Conservation (phyloP, 2,797 vertebrate species). For the Hybognathus amarus region DNA sequence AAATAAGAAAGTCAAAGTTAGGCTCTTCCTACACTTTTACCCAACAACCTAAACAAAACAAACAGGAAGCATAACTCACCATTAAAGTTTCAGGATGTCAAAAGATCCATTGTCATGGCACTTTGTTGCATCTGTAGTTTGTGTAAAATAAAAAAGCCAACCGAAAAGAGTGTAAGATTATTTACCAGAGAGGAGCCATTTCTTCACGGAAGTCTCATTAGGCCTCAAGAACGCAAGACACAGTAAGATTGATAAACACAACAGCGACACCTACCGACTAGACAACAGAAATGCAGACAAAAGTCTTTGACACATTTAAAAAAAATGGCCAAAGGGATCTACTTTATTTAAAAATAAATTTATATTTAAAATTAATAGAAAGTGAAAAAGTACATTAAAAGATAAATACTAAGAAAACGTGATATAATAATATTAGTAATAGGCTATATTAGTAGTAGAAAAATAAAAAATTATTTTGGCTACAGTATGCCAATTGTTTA, state of each 20-base stretch:
- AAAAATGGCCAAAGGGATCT: not conserved
- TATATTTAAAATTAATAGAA: not conserved
- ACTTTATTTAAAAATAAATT: not conserved
- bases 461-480: too few species aligned
- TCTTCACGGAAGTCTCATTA: not conserved
- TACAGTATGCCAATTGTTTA: too few species aligned
- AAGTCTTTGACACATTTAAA: not conserved
- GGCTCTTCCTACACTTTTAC: not conserved
- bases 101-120: not conserved
- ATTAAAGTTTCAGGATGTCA: not conserved
- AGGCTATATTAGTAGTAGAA: too few species aligned
- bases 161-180: not conserved
- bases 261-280: slow-evolving; percentile 39
- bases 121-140: not conserved
- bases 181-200: not conserved
- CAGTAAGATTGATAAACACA: not conserved
- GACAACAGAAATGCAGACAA: not conserved
- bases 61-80: not conserved
- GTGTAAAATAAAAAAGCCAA: not conserved
- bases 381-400: not conserved
- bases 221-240: not conserved
- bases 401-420: not conserved
- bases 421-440: too few species aligned
- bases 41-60: not conserved
- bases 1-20: not conserved